Evolutionary conservation across 2,888 invertebrate species (phyloP), one percentile per base, ranked within the genome.

Genomic region (Pollenia amentaria): DNA sequence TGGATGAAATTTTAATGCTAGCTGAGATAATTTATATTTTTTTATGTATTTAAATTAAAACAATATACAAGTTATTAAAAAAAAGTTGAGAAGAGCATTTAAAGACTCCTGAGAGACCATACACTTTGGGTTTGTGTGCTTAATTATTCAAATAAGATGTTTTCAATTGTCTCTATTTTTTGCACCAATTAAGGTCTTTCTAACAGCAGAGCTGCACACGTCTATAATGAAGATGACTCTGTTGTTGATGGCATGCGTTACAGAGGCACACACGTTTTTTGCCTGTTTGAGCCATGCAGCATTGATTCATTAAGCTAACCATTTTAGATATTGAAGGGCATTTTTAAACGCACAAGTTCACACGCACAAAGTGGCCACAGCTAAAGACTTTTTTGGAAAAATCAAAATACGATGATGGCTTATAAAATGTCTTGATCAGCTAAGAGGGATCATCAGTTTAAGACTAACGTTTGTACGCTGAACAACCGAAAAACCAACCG

Each of bases 351-450:
- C 53, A 80, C 53, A 46, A 44, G 53, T 42, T 53, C 16, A 57
- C 21, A 77, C 29, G n/a, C 53, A 51, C 21, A 70, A 60, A 53
- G 21, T 48, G 10, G 6, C 8, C 29, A 40, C 18, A 80, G 40
- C 40, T 11, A 51, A 51, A 29, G 12, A 65, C 14, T 14, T 57
- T 73, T 65, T 55, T 73, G 60, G 38, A 62, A 51, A 42, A 40
- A 51, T 51, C 62, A 70, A 62, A 70, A 70, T 44, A 81, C 64
- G 38, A 64, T 21, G 73, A 81, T 84, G 77, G 48, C 80, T 77
- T 91, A 92, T 92, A 92, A 92, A 92, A 90, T 89, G 89, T 88
- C 88, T 86, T 78, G 83, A 83, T 77, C 76, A 51, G 84, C 88
- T 57, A 81, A 40, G 82, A 88, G 51, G 65, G 84, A 86, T 73